Base-by-base conservation (phyloP, 2,888 invertebrate genomes). In the Phyllotreta striolata region DNA sequence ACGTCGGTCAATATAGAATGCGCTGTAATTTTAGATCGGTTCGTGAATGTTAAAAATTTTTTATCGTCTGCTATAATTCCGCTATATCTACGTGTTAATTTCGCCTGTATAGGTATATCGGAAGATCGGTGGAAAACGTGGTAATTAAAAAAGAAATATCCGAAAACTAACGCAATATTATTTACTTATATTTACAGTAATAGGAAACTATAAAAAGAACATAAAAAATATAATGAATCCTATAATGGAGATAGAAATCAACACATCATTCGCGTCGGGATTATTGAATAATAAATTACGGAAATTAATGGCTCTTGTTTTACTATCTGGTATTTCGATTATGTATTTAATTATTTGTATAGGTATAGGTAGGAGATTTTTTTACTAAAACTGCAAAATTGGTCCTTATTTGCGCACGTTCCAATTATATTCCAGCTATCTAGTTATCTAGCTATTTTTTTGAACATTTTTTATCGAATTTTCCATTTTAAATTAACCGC, bases 131-230 rank as follows among this genome's bases (percentile, higher is more conserved):
- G 24, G 24, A 24, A 24, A 24, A 4, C 24, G 24, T n/a, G n/a
- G n/a, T 24, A 24, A 24, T 24, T 24, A 24, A 24, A 24, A 7
- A 44, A n/a, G 6, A 44, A 6, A 44, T 13, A 44, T 44, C 14
- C 14, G 14, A 44, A 13, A 10, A 14, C 10, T 44, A 44, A 13
- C 12, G 14, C 8, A 9, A 2, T 47, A 9, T 47, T 6, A 10
- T 44, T 47, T 47, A 47, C 13, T 34, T 47, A 47, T 47, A 47
- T 47, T 47, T 47, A 13, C 47, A 13, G 13, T 47, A 47, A 47
- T 47, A 47, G 47, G 47, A 47, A 47, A 47, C 47, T 14, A 47
- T 47, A 47, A 47, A 47, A 47, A 44, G 44, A 44, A 6, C 44
- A 9, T 44, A 44, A 47, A 47, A 47, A 47, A 47, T 47, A 14